These are phyloP conservation scores for Pantherophis alleghaniensis DNA, from an alignment of 2,797 vertebrate species.

Conservation along the genomic window DNA sequence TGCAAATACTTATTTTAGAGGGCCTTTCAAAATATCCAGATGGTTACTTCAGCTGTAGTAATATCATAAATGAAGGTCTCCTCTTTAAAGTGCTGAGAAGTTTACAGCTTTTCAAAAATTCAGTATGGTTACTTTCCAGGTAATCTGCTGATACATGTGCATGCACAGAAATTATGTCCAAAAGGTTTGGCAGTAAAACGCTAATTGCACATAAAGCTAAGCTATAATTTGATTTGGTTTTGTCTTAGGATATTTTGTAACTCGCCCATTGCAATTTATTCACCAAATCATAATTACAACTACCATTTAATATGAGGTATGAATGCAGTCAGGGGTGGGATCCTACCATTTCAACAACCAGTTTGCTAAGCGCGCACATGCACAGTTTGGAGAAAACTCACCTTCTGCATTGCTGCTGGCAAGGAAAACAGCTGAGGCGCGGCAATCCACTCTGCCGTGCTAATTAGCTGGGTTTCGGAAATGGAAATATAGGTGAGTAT, in stretches of 20 bases:
- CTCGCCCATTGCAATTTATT: background rate
- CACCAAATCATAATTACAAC: background rate
- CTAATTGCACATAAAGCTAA: background rate
- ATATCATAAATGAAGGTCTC: background rate
- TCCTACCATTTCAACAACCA: too few species aligned
- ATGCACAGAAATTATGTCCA: background rate
- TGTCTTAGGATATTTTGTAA: background rate
- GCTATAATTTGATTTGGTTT: background rate
- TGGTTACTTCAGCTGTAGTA: background rate
- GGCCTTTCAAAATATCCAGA: background rate
- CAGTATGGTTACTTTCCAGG: background rate
- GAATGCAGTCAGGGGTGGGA: background rate
- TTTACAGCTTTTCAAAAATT: background rate
- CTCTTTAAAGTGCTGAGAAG: background rate
- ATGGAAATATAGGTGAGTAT: too few species aligned
- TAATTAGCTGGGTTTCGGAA: too few species aligned
- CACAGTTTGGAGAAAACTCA: too few species aligned
- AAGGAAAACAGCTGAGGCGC: too few species aligned
- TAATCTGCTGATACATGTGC: background rate
- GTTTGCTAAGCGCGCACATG: too few species aligned
- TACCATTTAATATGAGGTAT: background rate
- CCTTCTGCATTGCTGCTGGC: too few species aligned
- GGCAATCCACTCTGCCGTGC: too few species aligned
- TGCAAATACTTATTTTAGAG: background rate
- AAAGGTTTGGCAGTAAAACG: background rate